A percentile compares a stretch with the other conserved stretches of the same genome.
These are phyloP conservation scores for Hyles vespertilio DNA, from an alignment of 1,140 invertebrate species.

Conservation along the genomic window DNA sequence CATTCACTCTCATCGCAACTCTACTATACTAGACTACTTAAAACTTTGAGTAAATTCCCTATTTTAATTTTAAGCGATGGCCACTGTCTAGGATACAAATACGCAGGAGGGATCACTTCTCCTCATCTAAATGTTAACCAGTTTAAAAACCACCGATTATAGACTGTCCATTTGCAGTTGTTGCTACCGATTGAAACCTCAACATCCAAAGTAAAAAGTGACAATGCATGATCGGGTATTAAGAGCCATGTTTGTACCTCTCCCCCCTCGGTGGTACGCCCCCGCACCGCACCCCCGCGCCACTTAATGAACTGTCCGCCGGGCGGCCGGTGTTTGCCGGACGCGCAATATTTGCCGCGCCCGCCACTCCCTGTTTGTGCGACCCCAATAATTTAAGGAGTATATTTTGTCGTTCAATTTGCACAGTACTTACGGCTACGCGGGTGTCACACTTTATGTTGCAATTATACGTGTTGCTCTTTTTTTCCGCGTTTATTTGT, in stretches of 20 bases:
- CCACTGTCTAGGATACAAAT: no score
- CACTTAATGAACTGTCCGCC: conserved; percentile 30
- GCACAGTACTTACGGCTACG: conserved; percentile 15
- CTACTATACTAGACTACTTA: no score
- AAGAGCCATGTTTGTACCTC: conserved; percentile 32
- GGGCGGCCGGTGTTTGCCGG: conserved; percentile 19
- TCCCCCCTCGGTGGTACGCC: neutral
- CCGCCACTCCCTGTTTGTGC: conserved; percentile 22
- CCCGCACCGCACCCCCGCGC: conserved; percentile 18
- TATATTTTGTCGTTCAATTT: conserved; percentile 34
- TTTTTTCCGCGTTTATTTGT: conserved; percentile 23
- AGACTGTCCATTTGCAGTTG: no score
- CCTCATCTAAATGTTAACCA: no score
- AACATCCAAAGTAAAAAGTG: neutral
- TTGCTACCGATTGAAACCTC: no score
- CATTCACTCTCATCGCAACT: no score
- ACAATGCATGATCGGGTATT: conserved; percentile 24
- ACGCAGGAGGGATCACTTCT: no score
- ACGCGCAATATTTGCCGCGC: conserved; percentile 24
- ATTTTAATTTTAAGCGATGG: no score
- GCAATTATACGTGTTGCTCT: conserved; percentile 37
- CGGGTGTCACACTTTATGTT: conserved; percentile 31
- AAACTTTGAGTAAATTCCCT: no score
- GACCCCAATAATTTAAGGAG: conserved; percentile 40
- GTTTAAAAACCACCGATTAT: no score